phyloP scores from a whole-genome alignment of 1,140 invertebrate species.

The Streblospio benedicti region DNA sequence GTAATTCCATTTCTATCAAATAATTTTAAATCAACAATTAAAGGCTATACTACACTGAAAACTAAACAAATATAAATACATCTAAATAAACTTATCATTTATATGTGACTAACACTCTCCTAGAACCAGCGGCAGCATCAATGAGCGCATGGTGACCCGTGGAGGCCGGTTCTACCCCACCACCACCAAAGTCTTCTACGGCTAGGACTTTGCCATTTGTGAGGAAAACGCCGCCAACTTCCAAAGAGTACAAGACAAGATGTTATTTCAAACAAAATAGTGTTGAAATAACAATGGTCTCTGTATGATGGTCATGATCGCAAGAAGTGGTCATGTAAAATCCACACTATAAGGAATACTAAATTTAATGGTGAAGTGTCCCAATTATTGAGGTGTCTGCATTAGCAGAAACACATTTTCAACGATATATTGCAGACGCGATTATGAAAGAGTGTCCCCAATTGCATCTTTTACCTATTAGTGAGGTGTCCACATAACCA shows the following conservation, averaged over 20 bases:
- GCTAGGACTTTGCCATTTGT: conserved; percentile 81
- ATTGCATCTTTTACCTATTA: no score
- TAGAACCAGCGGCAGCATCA: conserved; percentile 45
- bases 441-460: no score
- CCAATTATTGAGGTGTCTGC: no score
- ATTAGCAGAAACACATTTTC: no score
- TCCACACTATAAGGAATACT: no score
- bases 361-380: no score
- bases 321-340: no score
- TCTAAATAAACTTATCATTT: neutral
- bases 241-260: neutral
- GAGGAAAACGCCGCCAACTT: conserved; percentile 61
- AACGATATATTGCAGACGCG: no score
- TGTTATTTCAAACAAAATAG: neutral
- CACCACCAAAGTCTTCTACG: conserved; percentile 72
- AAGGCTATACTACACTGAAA: neutral
- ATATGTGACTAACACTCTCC: conserved; percentile 15
- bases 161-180: conserved; percentile 59
- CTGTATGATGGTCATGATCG: no score
- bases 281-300: no score
- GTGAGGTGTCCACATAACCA: no score
- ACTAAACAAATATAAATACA: neutral
- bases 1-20: neutral
- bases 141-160: conserved; percentile 26
- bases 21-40: neutral